A percentile compares a stretch with the other conserved stretches of the same genome.
Conservation (phyloP, 2,797 vertebrate genomes). For the Paramormyrops hopkinsi region DNA sequence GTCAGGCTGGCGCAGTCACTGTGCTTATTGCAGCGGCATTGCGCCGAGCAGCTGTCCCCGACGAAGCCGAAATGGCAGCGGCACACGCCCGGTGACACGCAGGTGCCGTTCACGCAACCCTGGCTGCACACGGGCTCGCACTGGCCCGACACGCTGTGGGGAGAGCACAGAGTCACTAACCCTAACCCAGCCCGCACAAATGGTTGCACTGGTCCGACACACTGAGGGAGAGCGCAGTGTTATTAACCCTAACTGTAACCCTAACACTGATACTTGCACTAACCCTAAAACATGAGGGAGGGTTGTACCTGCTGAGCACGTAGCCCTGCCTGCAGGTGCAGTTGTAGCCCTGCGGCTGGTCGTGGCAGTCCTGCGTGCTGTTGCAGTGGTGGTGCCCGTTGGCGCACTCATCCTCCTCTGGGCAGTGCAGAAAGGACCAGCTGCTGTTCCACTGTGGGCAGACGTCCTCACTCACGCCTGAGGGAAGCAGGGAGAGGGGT, state of each 20-base stretch:
- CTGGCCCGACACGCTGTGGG: constrained; percentile 64
- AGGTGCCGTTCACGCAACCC: constrained; percentile 84
- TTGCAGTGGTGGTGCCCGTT: constrained; percentile 85
- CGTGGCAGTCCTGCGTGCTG: constrained; percentile 81
- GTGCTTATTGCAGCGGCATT: constrained; percentile 88
- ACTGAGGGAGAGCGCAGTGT: constrained; percentile 39
- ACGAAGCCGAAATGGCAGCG: constrained; percentile 86
- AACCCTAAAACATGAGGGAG: background rate
- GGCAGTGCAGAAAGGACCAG: constrained; percentile 86
- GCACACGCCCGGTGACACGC: constrained; percentile 78
- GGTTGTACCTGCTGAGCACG: constrained; percentile 70
- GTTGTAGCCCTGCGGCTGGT: constrained; percentile 72
- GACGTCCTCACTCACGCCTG: constrained; percentile 60
- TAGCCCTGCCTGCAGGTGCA: constrained; percentile 87
- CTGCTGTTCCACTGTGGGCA: constrained; percentile 66
- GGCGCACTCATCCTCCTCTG: constrained; percentile 81
- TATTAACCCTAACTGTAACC: background rate
- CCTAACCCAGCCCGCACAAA: background rate
- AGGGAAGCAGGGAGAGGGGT: background rate
- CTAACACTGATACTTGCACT: background rate
- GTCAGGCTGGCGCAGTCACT: constrained; percentile 78
- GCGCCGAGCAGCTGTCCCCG: constrained; percentile 81
- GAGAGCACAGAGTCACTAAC: background rate
- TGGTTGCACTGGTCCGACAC: constrained; percentile 65
- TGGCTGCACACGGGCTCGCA: constrained; percentile 84